Conservation (phyloP, 2,888 invertebrate species). For the Auanema sp. region DNA sequence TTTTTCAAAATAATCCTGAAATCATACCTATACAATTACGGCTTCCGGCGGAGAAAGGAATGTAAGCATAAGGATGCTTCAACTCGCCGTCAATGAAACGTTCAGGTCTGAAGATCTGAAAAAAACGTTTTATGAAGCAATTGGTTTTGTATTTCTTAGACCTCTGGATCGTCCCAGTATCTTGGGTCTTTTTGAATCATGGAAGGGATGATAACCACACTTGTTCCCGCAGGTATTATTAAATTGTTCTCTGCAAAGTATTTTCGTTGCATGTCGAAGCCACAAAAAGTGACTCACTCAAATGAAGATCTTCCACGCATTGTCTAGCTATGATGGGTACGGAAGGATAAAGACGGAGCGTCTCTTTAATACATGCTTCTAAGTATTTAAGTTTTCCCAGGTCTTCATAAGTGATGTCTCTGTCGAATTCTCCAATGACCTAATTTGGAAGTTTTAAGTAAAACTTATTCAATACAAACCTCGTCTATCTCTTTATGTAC, state of each 20-base stretch:
- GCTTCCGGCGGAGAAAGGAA: constrained; percentile 68
- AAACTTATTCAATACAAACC: constrained; percentile 1
- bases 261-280: constrained; percentile 58
- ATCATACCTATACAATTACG: constrained; percentile 68
- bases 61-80: constrained; percentile 66
- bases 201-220: constrained; percentile 61
- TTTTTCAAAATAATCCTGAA: background rate
- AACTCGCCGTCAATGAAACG: constrained; percentile 65
- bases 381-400: constrained; percentile 66
- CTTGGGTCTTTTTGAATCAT: constrained; percentile 65
- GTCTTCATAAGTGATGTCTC: constrained; percentile 67
- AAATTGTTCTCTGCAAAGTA: constrained; percentile 57
- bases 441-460: constrained; percentile 7
- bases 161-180: constrained; percentile 47
- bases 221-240: constrained; percentile 64
- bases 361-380: constrained; percentile 64
- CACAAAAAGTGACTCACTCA: constrained; percentile 44
- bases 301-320: constrained; percentile 63
- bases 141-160: constrained; percentile 7
- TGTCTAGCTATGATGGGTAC: constrained; percentile 61
- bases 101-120: constrained; percentile 65
- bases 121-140: constrained; percentile 1
- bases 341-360: constrained; percentile 61
- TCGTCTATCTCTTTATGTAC: constrained; percentile 67
- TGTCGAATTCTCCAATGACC: constrained; percentile 43